A percentile compares a stretch with the other conserved stretches of the same genome.
phyloP scores from a whole-genome alignment of 2,888 invertebrate genomes.

The Cephus sareptanus region DNA sequence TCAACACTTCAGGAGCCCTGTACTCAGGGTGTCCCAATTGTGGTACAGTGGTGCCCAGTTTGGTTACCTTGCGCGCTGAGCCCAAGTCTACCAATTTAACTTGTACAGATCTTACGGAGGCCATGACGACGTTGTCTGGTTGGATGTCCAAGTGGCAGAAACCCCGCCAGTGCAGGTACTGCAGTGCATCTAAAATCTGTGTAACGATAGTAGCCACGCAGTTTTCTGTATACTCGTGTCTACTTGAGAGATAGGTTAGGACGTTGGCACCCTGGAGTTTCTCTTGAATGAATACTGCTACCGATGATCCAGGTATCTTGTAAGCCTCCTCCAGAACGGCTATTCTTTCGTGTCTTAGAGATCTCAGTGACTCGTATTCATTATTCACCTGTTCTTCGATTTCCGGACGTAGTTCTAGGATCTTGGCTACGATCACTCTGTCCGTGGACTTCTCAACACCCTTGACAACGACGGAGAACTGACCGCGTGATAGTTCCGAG shows the following conservation, averaged over 20 bases:
- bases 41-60: slow-evolving; percentile 79
- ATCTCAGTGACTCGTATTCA: slow-evolving; percentile 87
- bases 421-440: slow-evolving; percentile 85
- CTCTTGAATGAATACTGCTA: slow-evolving; percentile 81
- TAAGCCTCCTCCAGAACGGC: slow-evolving; percentile 80
- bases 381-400: slow-evolving; percentile 76
- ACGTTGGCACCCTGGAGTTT: slow-evolving; percentile 93
- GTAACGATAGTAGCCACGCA: slow-evolving; percentile 87
- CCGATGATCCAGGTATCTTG: slow-evolving; percentile 74
- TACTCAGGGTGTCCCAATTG: slow-evolving; percentile 81
- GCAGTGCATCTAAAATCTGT: slow-evolving; percentile 89
- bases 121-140: slow-evolving; percentile 95
- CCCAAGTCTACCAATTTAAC: slow-evolving; percentile 95
- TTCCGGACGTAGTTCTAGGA: slow-evolving; percentile 76
- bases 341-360: slow-evolving; percentile 89
- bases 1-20: slow-evolving; percentile 88
- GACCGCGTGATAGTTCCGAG: slow-evolving; percentile 86
- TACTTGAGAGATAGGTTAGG: slow-evolving; percentile 86
- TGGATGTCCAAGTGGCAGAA: slow-evolving; percentile 90
- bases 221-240: slow-evolving; percentile 93
- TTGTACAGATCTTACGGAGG: slow-evolving; percentile 83
- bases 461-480: slow-evolving; percentile 87
- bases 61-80: slow-evolving; percentile 83
- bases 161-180: slow-evolving; percentile 95
- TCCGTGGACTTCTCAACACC: slow-evolving; percentile 81